Conservation (phyloP, 2,888 invertebrate genomes). For the Napeogenes inachia region DNA sequence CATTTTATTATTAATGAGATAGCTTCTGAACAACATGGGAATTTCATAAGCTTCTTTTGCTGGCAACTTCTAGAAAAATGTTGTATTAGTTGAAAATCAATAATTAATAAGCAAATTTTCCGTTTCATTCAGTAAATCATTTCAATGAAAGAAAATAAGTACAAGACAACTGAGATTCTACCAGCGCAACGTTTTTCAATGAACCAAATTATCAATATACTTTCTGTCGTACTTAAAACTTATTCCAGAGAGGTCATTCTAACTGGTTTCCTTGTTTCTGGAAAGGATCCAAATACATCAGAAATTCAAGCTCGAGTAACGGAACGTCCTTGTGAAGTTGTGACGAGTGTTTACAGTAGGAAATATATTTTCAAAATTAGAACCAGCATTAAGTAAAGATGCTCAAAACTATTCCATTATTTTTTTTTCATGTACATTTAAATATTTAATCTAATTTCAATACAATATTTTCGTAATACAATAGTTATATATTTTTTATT, state of each 20-base stretch:
- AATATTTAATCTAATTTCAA: too few relatives aligned
- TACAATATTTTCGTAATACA: too few relatives aligned
- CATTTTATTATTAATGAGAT: too few relatives aligned
- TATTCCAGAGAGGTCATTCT: conserved; percentile 8
- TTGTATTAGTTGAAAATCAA: too few relatives aligned
- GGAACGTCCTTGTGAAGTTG: conserved; percentile 31
- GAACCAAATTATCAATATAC: not conserved
- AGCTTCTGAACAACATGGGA: too few relatives aligned
- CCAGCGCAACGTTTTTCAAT: not conserved
- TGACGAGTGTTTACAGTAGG: not conserved
- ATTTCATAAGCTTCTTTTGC: too few relatives aligned
- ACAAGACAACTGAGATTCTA: not conserved
- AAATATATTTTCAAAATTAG: not conserved
- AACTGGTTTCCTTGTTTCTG: conserved; percentile 32
- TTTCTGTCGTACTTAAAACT: not conserved
- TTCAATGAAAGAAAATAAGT: not conserved
- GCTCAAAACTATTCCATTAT: not conserved
- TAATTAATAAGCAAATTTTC: not conserved
- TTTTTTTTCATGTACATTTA: too few relatives aligned
- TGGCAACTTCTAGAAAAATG: too few relatives aligned
- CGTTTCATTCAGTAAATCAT: not conserved
- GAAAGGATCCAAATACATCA: conserved; percentile 40
- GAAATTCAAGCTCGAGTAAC: conserved; percentile 36
- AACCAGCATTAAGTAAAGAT: not conserved
- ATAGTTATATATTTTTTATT: too few relatives aligned